A percentile compares a stretch with the other conserved stretches of the same genome.
Evolutionary conservation across 2,113 vertebrate species (phyloP).

Genomic region (Smithornis capensis): DNA sequence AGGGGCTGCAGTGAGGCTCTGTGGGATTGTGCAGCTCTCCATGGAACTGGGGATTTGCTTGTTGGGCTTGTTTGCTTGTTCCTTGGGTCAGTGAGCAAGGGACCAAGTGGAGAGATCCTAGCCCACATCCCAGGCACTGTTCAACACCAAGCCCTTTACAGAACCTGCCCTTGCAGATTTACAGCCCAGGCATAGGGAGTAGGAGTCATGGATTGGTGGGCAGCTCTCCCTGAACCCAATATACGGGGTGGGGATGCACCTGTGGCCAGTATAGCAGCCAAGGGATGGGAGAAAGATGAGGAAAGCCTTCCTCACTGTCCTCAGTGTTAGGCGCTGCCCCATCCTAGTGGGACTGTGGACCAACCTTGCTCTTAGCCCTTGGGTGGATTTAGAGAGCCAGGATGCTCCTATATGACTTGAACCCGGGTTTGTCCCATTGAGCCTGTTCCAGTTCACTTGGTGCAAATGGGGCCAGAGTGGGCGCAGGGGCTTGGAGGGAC

Average conservation of each 20-base stretch:
- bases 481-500: too few relatives aligned
- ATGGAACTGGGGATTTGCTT: background rate
- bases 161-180: background rate
- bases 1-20: background rate
- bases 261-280: background rate
- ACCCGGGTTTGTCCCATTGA: fast-evolving
- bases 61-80: too few relatives aligned
- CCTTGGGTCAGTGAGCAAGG: background rate
- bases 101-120: background rate
- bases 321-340: fast-evolving
- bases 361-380: fast-evolving
- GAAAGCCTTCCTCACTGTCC: background rate
- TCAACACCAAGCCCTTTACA: fast-evolving
- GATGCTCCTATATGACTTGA: background rate
- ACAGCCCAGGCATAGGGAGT: background rate
- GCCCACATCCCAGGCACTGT: background rate
- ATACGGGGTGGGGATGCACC: too few relatives aligned
- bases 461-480: fast-evolving
- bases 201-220: background rate
- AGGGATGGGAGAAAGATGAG: background rate
- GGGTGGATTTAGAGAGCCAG: background rate
- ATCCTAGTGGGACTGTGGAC: background rate
- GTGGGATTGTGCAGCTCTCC: background rate
- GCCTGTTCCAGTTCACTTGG: background rate
- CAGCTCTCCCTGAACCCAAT: fast-evolving